phyloP scores from a whole-genome alignment of 2,888 invertebrate genomes.

The Synanthedon myopaeformis region DNA sequence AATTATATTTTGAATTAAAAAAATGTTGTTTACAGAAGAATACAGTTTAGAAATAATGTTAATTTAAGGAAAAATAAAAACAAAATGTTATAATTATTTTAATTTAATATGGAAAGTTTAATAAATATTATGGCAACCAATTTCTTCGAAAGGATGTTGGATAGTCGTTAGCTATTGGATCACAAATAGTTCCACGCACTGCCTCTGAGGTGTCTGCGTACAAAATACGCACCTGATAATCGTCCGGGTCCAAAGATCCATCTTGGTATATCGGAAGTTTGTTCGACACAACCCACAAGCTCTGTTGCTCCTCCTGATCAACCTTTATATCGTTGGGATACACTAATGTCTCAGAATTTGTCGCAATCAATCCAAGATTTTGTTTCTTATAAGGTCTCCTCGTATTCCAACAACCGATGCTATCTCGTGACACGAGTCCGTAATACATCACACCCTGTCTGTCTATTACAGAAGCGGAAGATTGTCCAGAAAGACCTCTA shows the following conservation, averaged over 20 bases:
- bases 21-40: no score
- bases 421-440: slow-evolving; percentile 81
- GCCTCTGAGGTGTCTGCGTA: slow-evolving; percentile 74
- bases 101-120: neutral
- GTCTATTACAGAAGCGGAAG: slow-evolving; percentile 80
- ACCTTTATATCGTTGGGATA: slow-evolving; percentile 87
- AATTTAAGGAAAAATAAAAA: no score
- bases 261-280: slow-evolving; percentile 80
- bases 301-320: slow-evolving; percentile 76
- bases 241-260: slow-evolving; percentile 70
- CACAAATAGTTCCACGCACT: slow-evolving; percentile 76
- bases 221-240: slow-evolving; percentile 81
- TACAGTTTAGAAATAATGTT: no score
- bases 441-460: slow-evolving; percentile 80
- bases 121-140: slow-evolving; percentile 21
- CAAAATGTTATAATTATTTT: neutral
- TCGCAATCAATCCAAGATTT: slow-evolving; percentile 74
- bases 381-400: slow-evolving; percentile 74
- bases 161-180: slow-evolving; percentile 52
- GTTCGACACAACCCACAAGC: slow-evolving; percentile 83
- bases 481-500: slow-evolving; percentile 74
- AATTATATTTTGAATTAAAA: no score
- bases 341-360: slow-evolving; percentile 73
- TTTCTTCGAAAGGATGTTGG: slow-evolving; percentile 10
- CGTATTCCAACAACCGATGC: slow-evolving; percentile 85